Conservation (phyloP, 2,888 invertebrate genomes). For the Thalpophila matura region DNA sequence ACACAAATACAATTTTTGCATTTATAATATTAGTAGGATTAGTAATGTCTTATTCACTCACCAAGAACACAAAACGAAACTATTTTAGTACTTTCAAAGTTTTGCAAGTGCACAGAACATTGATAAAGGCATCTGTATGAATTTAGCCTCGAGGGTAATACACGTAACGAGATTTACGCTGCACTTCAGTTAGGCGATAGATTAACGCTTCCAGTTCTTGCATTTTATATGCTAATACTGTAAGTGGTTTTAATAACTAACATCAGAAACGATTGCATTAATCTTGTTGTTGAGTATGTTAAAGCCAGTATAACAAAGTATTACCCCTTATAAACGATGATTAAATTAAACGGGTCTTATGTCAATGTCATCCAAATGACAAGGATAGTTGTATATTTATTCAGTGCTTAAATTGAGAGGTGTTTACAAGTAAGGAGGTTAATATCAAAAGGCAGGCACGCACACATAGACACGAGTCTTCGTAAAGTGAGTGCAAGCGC, state of each 20-base stretch:
- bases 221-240: slow-evolving; percentile 51
- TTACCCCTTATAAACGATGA: no score
- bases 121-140: slow-evolving; percentile 13
- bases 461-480: no score
- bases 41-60: not conserved
- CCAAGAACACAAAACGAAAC: not conserved
- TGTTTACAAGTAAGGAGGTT: no score
- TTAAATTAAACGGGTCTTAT: no score
- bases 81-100: not conserved
- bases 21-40: not conserved
- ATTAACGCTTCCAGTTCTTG: slow-evolving; percentile 37
- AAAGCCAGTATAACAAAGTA: no score
- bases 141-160: slow-evolving; percentile 21
- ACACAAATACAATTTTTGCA: no score
- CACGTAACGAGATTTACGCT: slow-evolving; percentile 43
- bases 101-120: not conserved
- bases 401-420: no score
- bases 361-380: no score
- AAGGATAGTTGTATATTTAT: no score
- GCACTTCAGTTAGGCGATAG: slow-evolving; percentile 31
- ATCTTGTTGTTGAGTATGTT: not conserved
- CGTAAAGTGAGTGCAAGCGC: no score
- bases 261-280: not conserved
- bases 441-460: no score
- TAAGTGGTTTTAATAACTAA: slow-evolving; percentile 50